Conservation (phyloP, 2,113 vertebrate species). For the Ictalurus furcatus region DNA sequence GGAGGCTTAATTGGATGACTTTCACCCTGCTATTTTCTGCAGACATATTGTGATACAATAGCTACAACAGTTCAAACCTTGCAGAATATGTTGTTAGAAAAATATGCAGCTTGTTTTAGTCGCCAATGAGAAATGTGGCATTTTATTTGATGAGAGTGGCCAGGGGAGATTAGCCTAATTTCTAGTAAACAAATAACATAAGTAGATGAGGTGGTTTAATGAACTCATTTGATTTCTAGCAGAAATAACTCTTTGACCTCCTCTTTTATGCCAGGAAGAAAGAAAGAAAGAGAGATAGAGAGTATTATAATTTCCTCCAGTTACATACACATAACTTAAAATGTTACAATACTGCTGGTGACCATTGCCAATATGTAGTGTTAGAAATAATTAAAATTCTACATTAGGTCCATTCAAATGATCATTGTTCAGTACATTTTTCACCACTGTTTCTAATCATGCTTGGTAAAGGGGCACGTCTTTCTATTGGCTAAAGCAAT, state of each 20-base stretch:
- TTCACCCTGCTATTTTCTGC: slow-evolving; percentile 42
- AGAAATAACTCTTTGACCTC: slow-evolving; percentile 52
- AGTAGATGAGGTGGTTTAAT: slow-evolving; percentile 50
- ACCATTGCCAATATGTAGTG: neutral
- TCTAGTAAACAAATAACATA: slow-evolving; percentile 52
- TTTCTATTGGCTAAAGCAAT: neutral
- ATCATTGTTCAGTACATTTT: neutral
- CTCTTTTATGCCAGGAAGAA: neutral
- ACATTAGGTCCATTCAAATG: neutral
- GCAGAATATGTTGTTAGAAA: slow-evolving; percentile 36
- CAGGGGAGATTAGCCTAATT: slow-evolving; percentile 54
- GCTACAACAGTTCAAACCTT: slow-evolving; percentile 39
- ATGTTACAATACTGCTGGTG: neutral
- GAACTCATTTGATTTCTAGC: slow-evolving; percentile 47
- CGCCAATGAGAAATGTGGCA: slow-evolving; percentile 40
- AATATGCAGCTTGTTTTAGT: slow-evolving; percentile 32
- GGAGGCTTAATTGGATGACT: slow-evolving; percentile 54
- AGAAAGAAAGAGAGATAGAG: neutral
- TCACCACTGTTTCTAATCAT: neutral
- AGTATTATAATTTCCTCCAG: slow-evolving; percentile 3
- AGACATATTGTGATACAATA: slow-evolving; percentile 32
- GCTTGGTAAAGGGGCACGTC: neutral
- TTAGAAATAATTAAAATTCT: neutral
- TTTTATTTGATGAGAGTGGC: slow-evolving; percentile 51
- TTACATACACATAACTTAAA: slow-evolving; percentile 21